Percentiles rank a stretch among this genome's conserved stretches.
Conservation (phyloP, 2,888 invertebrate genomes). For the Hartigia nigra region DNA sequence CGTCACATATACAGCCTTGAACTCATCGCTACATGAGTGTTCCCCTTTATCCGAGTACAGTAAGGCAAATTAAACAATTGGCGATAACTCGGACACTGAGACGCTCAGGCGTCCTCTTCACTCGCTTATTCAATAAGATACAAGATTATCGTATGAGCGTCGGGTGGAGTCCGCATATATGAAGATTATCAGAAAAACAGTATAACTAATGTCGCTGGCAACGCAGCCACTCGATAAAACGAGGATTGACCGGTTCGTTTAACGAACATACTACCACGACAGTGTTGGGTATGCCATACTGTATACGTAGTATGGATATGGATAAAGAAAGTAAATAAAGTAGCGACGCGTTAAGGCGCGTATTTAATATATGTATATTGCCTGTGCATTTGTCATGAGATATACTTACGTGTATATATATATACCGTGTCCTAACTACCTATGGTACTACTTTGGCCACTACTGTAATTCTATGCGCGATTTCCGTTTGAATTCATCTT, state of each 20-base stretch:
- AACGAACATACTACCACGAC: constrained; percentile 35
- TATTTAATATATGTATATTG: not conserved
- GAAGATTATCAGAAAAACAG: not conserved
- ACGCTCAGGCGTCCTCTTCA: not conserved
- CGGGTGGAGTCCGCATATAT: not conserved
- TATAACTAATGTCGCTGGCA: constrained; percentile 24
- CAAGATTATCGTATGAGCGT: constrained; percentile 10
- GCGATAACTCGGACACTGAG: constrained; percentile 16
- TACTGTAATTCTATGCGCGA: not conserved
- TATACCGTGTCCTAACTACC: not conserved
- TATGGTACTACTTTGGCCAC: not conserved
- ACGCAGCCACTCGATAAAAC: constrained; percentile 41
- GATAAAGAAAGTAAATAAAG: not conserved
- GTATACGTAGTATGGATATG: not conserved
- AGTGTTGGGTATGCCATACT: not conserved
- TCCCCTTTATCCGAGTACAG: not conserved
- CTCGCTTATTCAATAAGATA: not conserved
- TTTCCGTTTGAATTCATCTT: not conserved
- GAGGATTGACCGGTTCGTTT: constrained; percentile 51
- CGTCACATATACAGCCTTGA: no score
- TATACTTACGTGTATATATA: not conserved
- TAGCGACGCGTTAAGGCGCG: not conserved
- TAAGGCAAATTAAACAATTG: constrained; percentile 27
- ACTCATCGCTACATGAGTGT: no score
- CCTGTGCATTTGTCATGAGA: not conserved